Evolutionary conservation across 2,797 vertebrate species (phyloP).

Genomic region (Austrolebias charrua): DNA sequence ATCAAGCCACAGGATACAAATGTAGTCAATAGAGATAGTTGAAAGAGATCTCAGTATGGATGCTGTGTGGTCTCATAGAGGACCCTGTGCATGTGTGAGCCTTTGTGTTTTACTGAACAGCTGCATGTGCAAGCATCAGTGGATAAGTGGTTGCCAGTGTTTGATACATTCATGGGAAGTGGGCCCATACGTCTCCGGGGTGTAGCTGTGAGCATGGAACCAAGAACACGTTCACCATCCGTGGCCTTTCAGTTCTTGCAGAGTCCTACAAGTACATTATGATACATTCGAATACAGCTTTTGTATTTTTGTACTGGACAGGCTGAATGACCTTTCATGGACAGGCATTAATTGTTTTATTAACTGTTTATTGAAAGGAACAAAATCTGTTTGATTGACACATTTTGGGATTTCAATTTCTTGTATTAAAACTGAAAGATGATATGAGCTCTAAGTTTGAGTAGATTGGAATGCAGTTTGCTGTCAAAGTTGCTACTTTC

Average conservation of each 20-base stretch:
- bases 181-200: conserved; percentile 33
- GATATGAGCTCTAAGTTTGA: no score
- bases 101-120: conserved; percentile 37
- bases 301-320: conserved; percentile 17
- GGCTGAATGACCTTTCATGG: conserved; percentile 2
- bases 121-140: conserved; percentile 22
- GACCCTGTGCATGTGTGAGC: conserved; percentile 41
- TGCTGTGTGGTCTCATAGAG: conserved; percentile 63
- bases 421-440: no score
- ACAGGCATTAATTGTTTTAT: background rate
- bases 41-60: conserved; percentile 71
- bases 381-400: no score
- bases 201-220: conserved; percentile 36
- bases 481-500: conserved; percentile 49
- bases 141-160: conserved; percentile 51
- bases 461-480: conserved; percentile 7
- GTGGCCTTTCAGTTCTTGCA: conserved; percentile 46
- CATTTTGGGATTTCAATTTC: no score
- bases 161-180: conserved; percentile 40
- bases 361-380: no score
- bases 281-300: conserved; percentile 54
- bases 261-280: conserved; percentile 52
- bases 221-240: conserved; percentile 37
- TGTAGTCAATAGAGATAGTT: conserved; percentile 74
- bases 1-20: conserved; percentile 75